Percentiles rank a stretch among this genome's conserved stretches.
phyloP scores from a whole-genome alignment of 2,797 vertebrate species.

The Phyllotis vaccarum region DNA sequence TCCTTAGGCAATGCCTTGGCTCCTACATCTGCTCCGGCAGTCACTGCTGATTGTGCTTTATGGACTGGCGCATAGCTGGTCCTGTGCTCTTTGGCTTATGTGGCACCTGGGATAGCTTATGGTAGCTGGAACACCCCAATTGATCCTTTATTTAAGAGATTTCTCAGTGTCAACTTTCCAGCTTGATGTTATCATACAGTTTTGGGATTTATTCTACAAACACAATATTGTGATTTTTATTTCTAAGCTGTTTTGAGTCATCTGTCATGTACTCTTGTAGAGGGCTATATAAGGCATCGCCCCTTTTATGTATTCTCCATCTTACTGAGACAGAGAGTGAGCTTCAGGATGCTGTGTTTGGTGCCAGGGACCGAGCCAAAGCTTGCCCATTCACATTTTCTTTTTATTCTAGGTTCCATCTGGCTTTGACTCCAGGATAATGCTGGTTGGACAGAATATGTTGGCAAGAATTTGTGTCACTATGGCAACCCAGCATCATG shows the following conservation, averaged over 20 bases:
- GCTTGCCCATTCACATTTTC: background rate
- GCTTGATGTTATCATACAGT: background rate
- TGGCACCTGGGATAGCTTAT: background rate
- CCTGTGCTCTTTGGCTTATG: background rate
- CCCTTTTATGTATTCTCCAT: background rate
- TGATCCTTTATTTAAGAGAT: background rate
- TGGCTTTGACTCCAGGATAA: background rate
- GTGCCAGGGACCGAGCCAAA: background rate
- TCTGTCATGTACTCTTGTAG: background rate
- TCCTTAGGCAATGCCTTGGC: no score
- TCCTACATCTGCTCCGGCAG: no score
- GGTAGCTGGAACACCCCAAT: background rate
- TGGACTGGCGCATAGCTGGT: no score
- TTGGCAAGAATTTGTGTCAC: background rate
- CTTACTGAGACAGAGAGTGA: background rate
- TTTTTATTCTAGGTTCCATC: background rate
- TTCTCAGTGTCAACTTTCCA: background rate
- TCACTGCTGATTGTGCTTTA: no score
- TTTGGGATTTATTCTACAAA: background rate
- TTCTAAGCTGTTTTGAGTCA: background rate
- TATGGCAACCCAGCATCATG: background rate
- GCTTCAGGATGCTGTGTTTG: background rate
- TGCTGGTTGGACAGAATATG: background rate
- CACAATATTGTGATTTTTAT: background rate
- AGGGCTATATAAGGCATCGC: fast-evolving